These are phyloP conservation scores for Zenarchopterus dispar DNA, from an alignment of 2,797 vertebrate species.

Conservation along the genomic window DNA sequence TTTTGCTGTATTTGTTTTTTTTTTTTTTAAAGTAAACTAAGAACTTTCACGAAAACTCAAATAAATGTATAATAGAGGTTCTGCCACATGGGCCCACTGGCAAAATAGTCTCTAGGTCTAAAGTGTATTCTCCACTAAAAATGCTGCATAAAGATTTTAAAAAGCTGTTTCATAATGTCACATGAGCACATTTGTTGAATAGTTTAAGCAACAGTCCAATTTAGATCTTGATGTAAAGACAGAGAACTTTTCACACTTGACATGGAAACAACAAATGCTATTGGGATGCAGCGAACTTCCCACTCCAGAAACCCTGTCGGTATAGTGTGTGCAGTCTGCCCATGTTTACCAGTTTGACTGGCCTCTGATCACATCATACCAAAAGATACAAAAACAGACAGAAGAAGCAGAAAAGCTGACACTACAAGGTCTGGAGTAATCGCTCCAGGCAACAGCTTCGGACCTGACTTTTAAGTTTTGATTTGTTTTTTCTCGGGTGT, in stretches of 20 bases:
- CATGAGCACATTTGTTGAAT: conserved; percentile 21
- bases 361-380: conserved; percentile 34
- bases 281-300: conserved; percentile 17
- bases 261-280: conserved; percentile 10
- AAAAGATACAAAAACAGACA: conserved; percentile 25
- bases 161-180: conserved; percentile 48
- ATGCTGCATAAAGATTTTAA: conserved; percentile 6
- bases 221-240: conserved; percentile 28
- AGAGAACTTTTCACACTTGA: conserved; percentile 9
- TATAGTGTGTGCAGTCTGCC: conserved; percentile 26
- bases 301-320: conserved; percentile 10
- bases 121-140: conserved; percentile 18
- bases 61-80: conserved; percentile 41
- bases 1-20: background rate
- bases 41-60: conserved; percentile 45
- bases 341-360: conserved; percentile 32
- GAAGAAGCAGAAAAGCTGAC: conserved; percentile 23
- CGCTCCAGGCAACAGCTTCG: conserved; percentile 17
- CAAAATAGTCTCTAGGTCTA: conserved; percentile 39
- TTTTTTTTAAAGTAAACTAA: conserved; percentile 11
- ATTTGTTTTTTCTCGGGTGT: background rate
- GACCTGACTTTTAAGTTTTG: conserved; percentile 31
- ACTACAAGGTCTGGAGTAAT: conserved; percentile 10
- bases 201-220: conserved; percentile 14
- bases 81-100: conserved; percentile 35